Conservation (phyloP, 2,113 vertebrate species). For the Engraulis encrasicolus region DNA sequence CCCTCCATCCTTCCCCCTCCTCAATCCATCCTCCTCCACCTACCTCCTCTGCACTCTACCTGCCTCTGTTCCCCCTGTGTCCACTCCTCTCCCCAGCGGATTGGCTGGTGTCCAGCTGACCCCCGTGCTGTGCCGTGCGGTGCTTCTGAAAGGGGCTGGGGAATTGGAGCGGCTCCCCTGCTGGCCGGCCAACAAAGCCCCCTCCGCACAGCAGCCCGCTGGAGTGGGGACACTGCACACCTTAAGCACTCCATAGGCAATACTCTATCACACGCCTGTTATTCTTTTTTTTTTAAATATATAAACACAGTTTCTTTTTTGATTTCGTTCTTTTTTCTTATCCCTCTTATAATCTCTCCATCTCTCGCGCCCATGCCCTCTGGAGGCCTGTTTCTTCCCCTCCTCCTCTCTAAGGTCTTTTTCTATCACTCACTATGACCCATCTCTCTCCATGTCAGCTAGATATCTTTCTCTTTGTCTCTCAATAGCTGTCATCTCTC, state of each 20-base stretch:
- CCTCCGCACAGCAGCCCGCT: background rate
- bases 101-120: background rate
- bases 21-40: too few species aligned
- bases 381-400: background rate
- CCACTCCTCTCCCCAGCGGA: background rate
- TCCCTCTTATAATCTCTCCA: background rate
- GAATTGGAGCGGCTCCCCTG: constrained; percentile 13
- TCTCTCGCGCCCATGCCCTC: background rate
- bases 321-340: background rate
- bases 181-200: background rate
- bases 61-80: too few species aligned
- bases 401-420: background rate
- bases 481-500: background rate
- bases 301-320: background rate
- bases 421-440: background rate
- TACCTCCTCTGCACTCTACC: too few species aligned
- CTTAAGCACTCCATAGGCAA: background rate
- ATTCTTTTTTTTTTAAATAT: too few species aligned
- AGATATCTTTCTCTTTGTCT: background rate
- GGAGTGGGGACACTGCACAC: background rate
- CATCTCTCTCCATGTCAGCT: background rate
- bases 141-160: constrained; percentile 23
- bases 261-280: background rate
- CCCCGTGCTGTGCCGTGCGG: background rate
- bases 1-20: too few species aligned